Base-by-base conservation (phyloP, 2,113 vertebrate genomes). In the Probosciger aterrimus region DNA sequence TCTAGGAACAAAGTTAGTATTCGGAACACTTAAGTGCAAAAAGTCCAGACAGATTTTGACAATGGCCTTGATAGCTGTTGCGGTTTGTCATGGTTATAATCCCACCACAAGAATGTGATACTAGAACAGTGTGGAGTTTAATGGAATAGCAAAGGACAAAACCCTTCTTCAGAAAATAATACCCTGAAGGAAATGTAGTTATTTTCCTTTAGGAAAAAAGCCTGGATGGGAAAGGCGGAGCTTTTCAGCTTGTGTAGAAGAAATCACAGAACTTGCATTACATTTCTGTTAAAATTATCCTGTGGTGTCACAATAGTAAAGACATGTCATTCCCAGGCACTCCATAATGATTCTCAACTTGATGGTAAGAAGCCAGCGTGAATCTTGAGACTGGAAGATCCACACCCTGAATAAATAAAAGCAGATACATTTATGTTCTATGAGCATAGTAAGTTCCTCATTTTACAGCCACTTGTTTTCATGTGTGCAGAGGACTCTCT, bases 31-130 rank as follows among this genome's bases (percentile, higher is more conserved):
- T 73, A 60, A 78, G 64, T 0, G 0, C 44, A 59, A 35, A 30
- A 76, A 30, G 50, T 67, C 94, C 94, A 78, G 90, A 44, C 15
- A 9, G 75, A 62, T 90, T 88, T 82, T 94, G 93, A 92, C 80
- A 70, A 19, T 17, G 8, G 43, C 69, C 69, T 78, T 23, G 69
- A 59, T 55, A 71, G 65, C 75, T 77, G 17, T 13, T 67, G 73
- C 63, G 70, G 76, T 81, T 92, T 83, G 79, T 81, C 79, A 49
- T 7, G 18, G 82, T 46, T 82, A 15, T 77, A 53, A 74, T 80
- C 82, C 83, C 49, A 3, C 79, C 68, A 73, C 37, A 43, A 49
- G 67, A 44, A 62, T 67, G 18, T 86, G 76, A 65, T 73, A 70
- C 23, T 19, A 52, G 88, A 80, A 59, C 86, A 11, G 68, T 3